These are phyloP conservation scores for Agapornis roseicollis DNA, from an alignment of 2,113 vertebrate genomes.

Conservation along the genomic window DNA sequence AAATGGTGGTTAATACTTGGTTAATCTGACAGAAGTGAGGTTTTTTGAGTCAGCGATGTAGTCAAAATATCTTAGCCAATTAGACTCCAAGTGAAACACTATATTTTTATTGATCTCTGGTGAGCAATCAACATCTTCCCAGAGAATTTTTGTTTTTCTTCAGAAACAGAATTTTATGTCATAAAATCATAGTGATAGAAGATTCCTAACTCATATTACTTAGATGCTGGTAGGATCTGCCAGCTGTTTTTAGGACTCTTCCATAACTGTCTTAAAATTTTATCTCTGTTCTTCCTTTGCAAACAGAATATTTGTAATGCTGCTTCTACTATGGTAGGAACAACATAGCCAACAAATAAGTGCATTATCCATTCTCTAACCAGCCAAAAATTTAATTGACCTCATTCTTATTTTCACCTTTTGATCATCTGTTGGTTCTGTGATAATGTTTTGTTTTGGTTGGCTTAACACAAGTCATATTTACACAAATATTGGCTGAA, in stretches of 20 bases:
- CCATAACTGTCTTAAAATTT: neutral
- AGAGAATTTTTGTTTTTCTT: neutral
- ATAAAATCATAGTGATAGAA: neutral
- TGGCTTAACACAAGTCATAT: neutral
- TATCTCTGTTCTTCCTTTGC: neutral
- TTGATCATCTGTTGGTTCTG: neutral
- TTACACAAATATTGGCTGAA: neutral
- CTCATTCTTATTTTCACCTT: neutral
- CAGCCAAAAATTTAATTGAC: neutral
- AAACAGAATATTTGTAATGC: neutral
- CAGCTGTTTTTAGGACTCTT: neutral
- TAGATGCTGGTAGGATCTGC: neutral
- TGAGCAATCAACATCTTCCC: neutral
- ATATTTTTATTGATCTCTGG: neutral
- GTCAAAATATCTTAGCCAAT: neutral
- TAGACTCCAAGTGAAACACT: neutral
- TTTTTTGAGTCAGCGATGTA: neutral
- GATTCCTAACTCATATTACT: neutral
- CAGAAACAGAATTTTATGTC: neutral
- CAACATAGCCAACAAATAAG: neutral
- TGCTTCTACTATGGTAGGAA: neutral
- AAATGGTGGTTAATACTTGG: neutral
- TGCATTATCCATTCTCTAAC: neutral
- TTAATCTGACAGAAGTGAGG: neutral
- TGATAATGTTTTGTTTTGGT: neutral